Base-by-base conservation (phyloP, 2,888 invertebrate species). In the Sphaerophoria taeniata region DNA sequence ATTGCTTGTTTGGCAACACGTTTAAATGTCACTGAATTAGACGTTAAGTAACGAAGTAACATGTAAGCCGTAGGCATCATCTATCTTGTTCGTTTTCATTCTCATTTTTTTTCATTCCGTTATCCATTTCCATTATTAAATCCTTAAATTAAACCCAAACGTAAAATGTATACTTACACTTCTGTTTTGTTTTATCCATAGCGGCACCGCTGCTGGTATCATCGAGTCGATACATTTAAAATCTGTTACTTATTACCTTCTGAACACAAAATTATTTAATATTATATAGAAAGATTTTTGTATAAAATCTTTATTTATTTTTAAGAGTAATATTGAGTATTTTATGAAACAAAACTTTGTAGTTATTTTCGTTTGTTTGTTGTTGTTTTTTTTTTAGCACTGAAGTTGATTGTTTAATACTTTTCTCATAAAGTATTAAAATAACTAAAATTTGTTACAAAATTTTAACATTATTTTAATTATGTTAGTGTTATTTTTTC, bases 101-200 rank as follows among this genome's bases (percentile, higher is more conserved):
- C n/a, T n/a, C n/a, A n/a, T n/a, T n/a, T n/a, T n/a, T n/a, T n/a
- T n/a, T n/a, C n/a, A n/a, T n/a, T n/a, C n/a, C n/a, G n/a, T n/a
- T n/a, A n/a, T n/a, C n/a, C n/a, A 36, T 36, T 36, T 6, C 4
- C 11, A 31, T 11, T 53, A 56, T n/a, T 14, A 12, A 2, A 47
- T 47, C 14, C 3, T 14, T n/a, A n/a, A n/a, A n/a, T n/a, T n/a
- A n/a, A n/a, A n/a, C n/a, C n/a, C n/a, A n/a, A n/a, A n/a, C n/a
- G n/a, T n/a, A n/a, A n/a, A n/a, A n/a, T 34, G 33, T 9, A 9
- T 87, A 91, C 91, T 91, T 87, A 91, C 91, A 89, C 89, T 91
- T 91, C 88, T 91, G 91, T 88, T 91, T 91, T 88, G 90, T 91
- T 88, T 91, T 91, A 88, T 91, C 91, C 91, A 91, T 91, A 84